Base-by-base conservation (phyloP, 2,888 invertebrate genomes). In the Rapana venosa region DNA sequence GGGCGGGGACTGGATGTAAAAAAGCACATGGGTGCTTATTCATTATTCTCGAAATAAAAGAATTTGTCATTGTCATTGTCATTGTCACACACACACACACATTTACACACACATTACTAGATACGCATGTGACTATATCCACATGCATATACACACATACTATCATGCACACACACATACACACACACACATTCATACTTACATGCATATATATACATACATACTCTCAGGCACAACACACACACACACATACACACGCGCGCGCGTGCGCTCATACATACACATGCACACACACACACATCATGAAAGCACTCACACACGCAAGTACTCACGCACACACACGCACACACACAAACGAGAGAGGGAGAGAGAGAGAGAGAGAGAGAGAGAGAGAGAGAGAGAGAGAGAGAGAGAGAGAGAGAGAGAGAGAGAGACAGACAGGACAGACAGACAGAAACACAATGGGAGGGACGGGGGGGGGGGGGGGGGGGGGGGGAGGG, bases 261-360 rank as follows among this genome's bases (percentile, higher is more conserved):
- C 79, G 1, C 32, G 1, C 11, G 32, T 32, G 15, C 79, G 15
- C 20, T 13, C 79, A 79, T 32, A 36, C 81, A 81, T 36, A 36
- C 81, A 81, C 36, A 47, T 36, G 26, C 81, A 47, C 81, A 22
- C 81, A 81, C 81, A 79, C 79, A 79, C 35, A 79, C 79, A 79
- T 32, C 77, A 77, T 32, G 32, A 30, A 77, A 0, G 4, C 77
- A 77, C 77, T 32, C 79, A 79, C 17, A 35, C 79, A 79, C 79
- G 32, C 11, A 77, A 20, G 2, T 32, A 77, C 26, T 0, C 35
- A 79, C 35, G 0, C 79, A 79, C 35, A 20, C 17, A 79, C 79
- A 32, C 35, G 35, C 15, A 32, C 35, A 32, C 79, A 17, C 35
- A 15, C 20, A 35, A 26, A n/a, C n/a, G 13, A 35, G 17, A 79